Evolutionary conservation across 2,797 vertebrate species (phyloP), one percentile per base, ranked within the genome.

Genomic region (Acanthurus lineatus): DNA sequence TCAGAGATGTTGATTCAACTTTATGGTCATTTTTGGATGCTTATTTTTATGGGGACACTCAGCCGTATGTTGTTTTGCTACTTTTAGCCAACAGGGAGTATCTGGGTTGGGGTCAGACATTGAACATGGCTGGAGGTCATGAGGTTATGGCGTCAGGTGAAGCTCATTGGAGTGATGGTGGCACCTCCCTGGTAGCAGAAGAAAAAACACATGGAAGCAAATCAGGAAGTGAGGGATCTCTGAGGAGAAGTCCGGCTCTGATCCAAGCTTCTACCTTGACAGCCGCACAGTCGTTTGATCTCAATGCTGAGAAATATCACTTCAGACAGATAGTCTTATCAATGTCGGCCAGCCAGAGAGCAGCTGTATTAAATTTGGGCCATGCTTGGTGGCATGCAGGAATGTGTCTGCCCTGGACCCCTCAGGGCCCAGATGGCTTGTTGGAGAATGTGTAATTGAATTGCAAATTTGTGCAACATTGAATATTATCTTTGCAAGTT

Each of bases 231-330:
- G 28, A 9, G 25, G 40, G 73, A 32, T 76, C 81, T 84, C 81
- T 40, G 70, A 77, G 83, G 78, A 81, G 80, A 73, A 84, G 64
- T 75, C 47, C 70, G 8, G 49, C 70, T 90, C 59, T 62, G 70
- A 88, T 85, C 86, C 60, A 79, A 85, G 69, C 57, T 48, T 80
- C 76, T 20, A 40, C 83, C 78, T 67, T 86, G 81, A 88, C 86
- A 84, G 75, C 69, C 25, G 28, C 72, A 77, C 52, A 57, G 67
- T 69, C 60, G 82, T 90, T 91, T 90, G 86, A 91, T 88, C 81
- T 86, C 63, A 19, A 25, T 86, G 75, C 76, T 69, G 70, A 77
- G 80, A 77, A 84, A 82, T 80, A 78, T 80, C 83, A 72, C 57
- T 59, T 73, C 54, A n/a, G 56, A 79, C 60, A 60, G 82, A 89